A percentile compares a stretch with the other conserved stretches of the same genome.
phyloP scores from a whole-genome alignment of 2,797 vertebrate species.

The Cossypha polioptera region DNA sequence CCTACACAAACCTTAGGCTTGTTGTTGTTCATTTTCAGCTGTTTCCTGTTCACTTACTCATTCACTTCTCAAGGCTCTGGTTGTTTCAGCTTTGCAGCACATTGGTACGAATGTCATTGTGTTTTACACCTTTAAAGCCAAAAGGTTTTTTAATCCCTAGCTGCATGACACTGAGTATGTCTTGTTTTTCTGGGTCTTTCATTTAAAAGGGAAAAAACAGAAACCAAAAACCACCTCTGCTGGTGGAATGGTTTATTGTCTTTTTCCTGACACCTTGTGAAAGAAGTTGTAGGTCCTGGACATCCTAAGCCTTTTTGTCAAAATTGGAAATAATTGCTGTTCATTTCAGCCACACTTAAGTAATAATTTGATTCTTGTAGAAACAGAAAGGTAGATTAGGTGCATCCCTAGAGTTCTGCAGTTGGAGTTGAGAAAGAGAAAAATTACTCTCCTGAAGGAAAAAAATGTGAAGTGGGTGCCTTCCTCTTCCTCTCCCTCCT shows the following conservation, averaged over 20 bases:
- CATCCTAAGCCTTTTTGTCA: not conserved
- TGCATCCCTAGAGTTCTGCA: not conserved
- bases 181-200: not conserved
- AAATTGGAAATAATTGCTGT: not conserved
- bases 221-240: not conserved
- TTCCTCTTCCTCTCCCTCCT: not conserved
- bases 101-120: fast-evolving
- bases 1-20: not conserved
- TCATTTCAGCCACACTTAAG: not conserved
- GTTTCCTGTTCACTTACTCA: not conserved
- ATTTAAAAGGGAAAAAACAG: not conserved
- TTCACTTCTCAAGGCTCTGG: not conserved
- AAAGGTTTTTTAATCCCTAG: not conserved
- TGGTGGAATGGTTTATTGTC: not conserved
- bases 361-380: not conserved
- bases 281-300: not conserved
- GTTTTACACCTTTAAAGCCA: not conserved
- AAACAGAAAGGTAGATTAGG: not conserved
- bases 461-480: not conserved
- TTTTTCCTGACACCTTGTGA: not conserved
- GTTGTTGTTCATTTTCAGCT: not conserved
- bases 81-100: not conserved
- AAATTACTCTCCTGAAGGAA: not conserved
- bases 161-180: not conserved
- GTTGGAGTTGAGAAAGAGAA: not conserved